Conservation (phyloP, 2,888 invertebrate genomes). For the Incurvaria masculella region DNA sequence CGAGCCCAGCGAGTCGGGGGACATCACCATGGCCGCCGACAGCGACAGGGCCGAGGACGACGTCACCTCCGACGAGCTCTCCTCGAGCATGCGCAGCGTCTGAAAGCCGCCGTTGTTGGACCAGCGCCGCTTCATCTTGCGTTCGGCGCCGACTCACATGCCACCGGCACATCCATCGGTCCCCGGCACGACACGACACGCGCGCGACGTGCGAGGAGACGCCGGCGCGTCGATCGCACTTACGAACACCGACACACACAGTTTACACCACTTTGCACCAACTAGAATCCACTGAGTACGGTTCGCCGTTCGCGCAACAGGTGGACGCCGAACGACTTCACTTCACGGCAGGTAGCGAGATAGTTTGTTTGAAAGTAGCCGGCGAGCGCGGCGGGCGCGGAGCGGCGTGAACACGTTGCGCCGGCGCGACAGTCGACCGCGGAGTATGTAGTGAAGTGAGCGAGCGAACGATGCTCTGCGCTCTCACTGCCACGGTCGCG, state of each 20-base stretch:
- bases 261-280: not conserved
- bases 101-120: slow-evolving; percentile 69
- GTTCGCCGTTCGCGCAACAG: too few relatives aligned
- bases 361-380: not conserved
- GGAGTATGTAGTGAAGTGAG: slow-evolving; percentile 39
- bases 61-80: slow-evolving; percentile 73
- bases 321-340: not conserved
- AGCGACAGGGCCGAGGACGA: slow-evolving; percentile 72
- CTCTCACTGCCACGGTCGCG: slow-evolving; percentile 1
- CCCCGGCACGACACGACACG: slow-evolving; percentile 3
- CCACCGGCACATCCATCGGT: not conserved
- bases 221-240: not conserved
- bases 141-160: not conserved
- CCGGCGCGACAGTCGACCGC: slow-evolving; percentile 50
- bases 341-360: not conserved
- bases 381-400: slow-evolving; percentile 20
- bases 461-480: too few relatives aligned
- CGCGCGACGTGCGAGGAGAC: not conserved
- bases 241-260: not conserved
- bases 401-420: slow-evolving; percentile 29
- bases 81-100: slow-evolving; percentile 64
- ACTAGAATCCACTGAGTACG: too few relatives aligned
- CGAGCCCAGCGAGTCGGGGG: slow-evolving; percentile 71
- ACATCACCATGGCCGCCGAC: slow-evolving; percentile 71
- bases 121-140: slow-evolving; percentile 74